Evolutionary conservation across 2,113 vertebrate species (phyloP), one percentile per base, ranked within the genome.

Genomic region (Paramisgurnus dabryanus): DNA sequence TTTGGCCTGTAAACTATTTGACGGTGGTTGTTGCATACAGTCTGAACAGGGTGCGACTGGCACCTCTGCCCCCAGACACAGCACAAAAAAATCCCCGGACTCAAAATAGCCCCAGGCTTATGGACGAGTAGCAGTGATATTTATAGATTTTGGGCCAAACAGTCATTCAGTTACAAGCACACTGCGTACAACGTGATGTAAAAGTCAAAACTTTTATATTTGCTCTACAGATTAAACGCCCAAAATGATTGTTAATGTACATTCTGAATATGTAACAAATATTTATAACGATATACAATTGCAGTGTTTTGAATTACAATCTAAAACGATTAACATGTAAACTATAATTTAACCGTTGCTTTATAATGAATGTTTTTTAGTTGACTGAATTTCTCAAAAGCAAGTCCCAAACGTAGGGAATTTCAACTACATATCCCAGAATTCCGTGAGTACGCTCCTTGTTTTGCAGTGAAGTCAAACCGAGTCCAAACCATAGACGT

Each of bases 401-500:
- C 67, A 27, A 57, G 34, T 10, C 53, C 22, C 27, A 34, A 34
- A 34, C 43, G 22, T 18, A 1, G n/a, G 39, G 45, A 5, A 34
- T 61, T 47, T 50, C 49, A 80, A 88, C 87, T 88, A 83, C 87
- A 86, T 74, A 72, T 88, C 85, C 87, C 85, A 82, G 8, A 10
- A 82, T 80, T 40, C 83, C 17, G 10, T 55, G 50, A 49, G 50
- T 39, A 40, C 67, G 17, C 40, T 50, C 22, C 69, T 34, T 81
- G 80, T 80, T 83, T 82, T 70, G 8, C 49, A 72, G 43, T 11
- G 55, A 43, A 22, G 63, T 47, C 68, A 65, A n/a, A 22, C 72
- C 76, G 79, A 83, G 80, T 84, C 27, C 77, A 22, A 22, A 22
- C 22, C 22, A 22, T 22, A 22, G 22, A 22, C 22, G 80, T 84